These are phyloP conservation scores for Pomatorhinus ruficollis DNA, from an alignment of 2,113 vertebrate genomes.

Conservation along the genomic window DNA sequence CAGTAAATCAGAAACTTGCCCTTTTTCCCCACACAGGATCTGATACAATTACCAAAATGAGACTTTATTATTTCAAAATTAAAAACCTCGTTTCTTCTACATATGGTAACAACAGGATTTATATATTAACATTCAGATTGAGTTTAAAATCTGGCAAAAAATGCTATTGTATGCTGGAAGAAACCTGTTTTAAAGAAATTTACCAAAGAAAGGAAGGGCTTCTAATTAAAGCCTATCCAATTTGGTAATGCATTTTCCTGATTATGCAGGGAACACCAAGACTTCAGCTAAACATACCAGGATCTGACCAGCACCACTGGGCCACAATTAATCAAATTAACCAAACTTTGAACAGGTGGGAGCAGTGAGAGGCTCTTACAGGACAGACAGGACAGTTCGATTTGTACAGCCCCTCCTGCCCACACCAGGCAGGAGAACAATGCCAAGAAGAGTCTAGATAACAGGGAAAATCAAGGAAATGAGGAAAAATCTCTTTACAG, in stretches of 20 bases:
- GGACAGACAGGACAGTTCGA: neutral
- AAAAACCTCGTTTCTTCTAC: neutral
- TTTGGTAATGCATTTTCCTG: neutral
- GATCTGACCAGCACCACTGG: neutral
- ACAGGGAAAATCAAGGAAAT: neutral
- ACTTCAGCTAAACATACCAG: neutral
- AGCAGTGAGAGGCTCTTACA: neutral
- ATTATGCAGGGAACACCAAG: neutral
- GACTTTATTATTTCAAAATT: neutral
- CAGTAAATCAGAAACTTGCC: neutral
- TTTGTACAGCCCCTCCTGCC: neutral
- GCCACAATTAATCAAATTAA: neutral
- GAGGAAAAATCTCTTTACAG: neutral
- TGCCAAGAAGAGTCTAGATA: neutral
- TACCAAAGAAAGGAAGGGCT: neutral
- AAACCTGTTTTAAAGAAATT: neutral
- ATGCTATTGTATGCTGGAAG: neutral
- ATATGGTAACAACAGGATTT: neutral
- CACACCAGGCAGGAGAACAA: neutral
- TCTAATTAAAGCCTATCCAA: neutral
- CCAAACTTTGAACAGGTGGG: neutral
- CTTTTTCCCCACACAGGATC: neutral
- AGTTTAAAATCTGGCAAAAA: neutral
- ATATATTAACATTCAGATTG: neutral
- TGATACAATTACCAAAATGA: neutral